Conservation (phyloP, 2,888 invertebrate species). For the Arrhopalites spinosus region DNA sequence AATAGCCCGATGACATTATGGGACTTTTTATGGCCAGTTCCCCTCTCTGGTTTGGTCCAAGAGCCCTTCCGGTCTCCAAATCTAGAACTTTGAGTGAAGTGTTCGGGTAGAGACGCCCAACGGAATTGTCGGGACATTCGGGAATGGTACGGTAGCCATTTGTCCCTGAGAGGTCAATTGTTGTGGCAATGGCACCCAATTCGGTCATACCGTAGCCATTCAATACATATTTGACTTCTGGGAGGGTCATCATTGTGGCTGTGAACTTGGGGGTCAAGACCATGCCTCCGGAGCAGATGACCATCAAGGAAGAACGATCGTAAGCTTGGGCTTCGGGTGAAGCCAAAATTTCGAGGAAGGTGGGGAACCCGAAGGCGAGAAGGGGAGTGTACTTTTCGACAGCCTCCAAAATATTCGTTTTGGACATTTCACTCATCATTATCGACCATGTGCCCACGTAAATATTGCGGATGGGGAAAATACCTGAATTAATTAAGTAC, state of each 20-base stretch:
- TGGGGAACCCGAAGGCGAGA: constrained; percentile 54
- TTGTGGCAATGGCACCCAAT: constrained; percentile 52
- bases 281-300: constrained; percentile 52
- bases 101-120: constrained; percentile 49
- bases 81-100: constrained; percentile 48
- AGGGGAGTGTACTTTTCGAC: constrained; percentile 50
- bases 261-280: constrained; percentile 39
- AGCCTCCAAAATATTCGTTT: constrained; percentile 53
- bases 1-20: constrained; percentile 50
- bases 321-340: constrained; percentile 48
- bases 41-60: constrained; percentile 48
- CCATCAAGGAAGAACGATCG: constrained; percentile 45
- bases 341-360: constrained; percentile 44
- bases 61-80: constrained; percentile 46
- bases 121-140: constrained; percentile 28
- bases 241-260: constrained; percentile 44
- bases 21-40: constrained; percentile 51
- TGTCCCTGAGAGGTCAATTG: constrained; percentile 48
- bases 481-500: constrained; percentile 29
- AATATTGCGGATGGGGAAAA: constrained; percentile 53
- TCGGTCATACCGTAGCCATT: constrained; percentile 54
- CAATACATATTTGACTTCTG: constrained; percentile 46
- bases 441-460: constrained; percentile 46
- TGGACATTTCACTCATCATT: constrained; percentile 53
- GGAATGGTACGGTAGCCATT: constrained; percentile 30